Evolutionary conservation across 2,113 vertebrate genomes (phyloP).

Genomic region (Zosterops hypoxanthus): DNA sequence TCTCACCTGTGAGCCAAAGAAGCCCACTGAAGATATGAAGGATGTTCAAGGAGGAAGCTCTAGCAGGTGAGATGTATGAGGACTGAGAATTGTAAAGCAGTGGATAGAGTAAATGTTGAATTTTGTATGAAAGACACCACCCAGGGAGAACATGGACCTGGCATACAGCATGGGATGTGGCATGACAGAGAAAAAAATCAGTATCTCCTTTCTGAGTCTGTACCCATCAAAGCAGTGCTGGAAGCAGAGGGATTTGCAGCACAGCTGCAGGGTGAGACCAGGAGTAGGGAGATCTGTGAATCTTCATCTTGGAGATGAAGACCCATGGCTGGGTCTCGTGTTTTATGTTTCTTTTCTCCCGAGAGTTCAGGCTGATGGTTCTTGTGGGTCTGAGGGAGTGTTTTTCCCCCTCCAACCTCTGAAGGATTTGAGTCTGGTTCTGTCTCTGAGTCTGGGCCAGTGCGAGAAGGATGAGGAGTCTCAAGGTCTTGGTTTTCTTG

Average conservation of each 20-base stretch:
- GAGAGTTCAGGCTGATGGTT: too few species aligned
- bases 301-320: not conserved
- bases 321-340: not conserved
- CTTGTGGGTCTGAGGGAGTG: too few species aligned
- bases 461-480: too few species aligned
- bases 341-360: too few species aligned
- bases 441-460: too few species aligned
- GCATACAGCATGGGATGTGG: not conserved
- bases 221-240: not conserved
- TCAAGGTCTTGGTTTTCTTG: too few species aligned
- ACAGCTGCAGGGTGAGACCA: not conserved
- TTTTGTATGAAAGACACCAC: not conserved
- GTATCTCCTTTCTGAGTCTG: not conserved
- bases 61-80: not conserved
- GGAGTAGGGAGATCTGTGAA: not conserved
- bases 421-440: too few species aligned
- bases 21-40: not conserved
- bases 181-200: not conserved
- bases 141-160: not conserved
- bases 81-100: not conserved
- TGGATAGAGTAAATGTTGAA: not conserved
- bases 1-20: not conserved
- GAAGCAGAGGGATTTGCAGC: not conserved
- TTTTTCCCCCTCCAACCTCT: too few species aligned
- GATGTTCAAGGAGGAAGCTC: not conserved